Conservation (phyloP, 2,113 vertebrate genomes). For the Archocentrus centrarchus region DNA sequence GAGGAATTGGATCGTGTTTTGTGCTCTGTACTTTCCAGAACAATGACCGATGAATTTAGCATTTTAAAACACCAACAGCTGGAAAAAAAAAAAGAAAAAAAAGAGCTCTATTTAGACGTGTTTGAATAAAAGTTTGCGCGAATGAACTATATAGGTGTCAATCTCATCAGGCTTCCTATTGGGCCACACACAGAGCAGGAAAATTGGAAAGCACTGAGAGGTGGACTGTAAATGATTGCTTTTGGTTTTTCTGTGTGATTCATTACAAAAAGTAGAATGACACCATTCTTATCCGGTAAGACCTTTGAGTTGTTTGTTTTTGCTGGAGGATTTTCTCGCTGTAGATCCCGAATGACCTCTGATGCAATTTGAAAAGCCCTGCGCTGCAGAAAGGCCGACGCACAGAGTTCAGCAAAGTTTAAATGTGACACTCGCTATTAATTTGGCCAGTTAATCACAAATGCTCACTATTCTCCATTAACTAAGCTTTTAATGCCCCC, state of each 20-base stretch:
- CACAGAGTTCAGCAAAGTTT: conserved; percentile 47
- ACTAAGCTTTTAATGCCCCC: conserved; percentile 68
- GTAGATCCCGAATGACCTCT: not conserved
- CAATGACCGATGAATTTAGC: conserved; percentile 19
- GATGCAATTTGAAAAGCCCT: not conserved
- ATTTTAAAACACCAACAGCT: not conserved
- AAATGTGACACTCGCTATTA: conserved; percentile 67
- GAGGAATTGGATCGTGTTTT: not conserved
- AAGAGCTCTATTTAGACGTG: not conserved
- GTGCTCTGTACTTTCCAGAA: not conserved
- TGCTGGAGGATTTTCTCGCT: not conserved
- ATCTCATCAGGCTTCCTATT: not conserved
- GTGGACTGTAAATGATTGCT: not conserved
- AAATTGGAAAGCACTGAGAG: not conserved
- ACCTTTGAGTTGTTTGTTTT: not conserved
- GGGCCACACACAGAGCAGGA: not conserved
- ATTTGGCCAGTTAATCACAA: conserved; percentile 69
- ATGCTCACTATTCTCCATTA: conserved; percentile 68
- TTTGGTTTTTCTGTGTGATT: not conserved
- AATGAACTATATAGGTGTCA: not conserved
- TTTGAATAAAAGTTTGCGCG: not conserved
- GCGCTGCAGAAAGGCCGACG: not conserved
- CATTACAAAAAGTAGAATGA: not conserved
- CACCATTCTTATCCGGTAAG: not conserved
- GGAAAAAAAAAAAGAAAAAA: not conserved